Evolutionary conservation across 2,797 vertebrate genomes (phyloP).

Genomic region (Clarias platycephalus): DNA sequence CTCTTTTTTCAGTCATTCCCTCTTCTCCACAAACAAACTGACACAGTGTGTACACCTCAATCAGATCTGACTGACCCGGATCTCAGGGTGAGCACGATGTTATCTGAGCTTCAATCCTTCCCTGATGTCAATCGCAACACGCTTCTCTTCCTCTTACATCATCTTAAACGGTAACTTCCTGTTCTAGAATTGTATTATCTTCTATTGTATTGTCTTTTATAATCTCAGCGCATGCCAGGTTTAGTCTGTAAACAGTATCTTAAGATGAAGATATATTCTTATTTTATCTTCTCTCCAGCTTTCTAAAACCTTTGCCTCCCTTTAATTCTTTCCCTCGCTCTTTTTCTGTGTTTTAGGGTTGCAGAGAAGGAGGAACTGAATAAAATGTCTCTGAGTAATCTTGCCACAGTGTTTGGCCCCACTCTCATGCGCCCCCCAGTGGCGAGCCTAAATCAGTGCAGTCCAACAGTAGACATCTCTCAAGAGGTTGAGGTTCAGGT

Average conservation of each 20-base stretch:
- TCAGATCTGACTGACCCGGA: slow-evolving; percentile 67
- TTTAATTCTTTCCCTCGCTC: not conserved
- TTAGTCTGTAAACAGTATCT: not conserved
- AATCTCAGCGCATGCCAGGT: not conserved
- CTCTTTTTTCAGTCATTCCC: not conserved
- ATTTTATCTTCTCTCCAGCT: not conserved
- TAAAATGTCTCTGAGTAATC: slow-evolving; percentile 74
- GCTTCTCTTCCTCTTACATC: slow-evolving; percentile 74
- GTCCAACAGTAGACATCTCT: slow-evolving; percentile 67
- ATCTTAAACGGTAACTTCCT: slow-evolving; percentile 70
- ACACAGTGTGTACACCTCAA: not conserved
- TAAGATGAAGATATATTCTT: not conserved
- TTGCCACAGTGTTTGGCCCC: slow-evolving; percentile 79
- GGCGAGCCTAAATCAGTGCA: slow-evolving; percentile 49
- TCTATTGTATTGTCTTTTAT: too few relatives aligned
- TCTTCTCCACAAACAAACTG: slow-evolving; percentile 7
- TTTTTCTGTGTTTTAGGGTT: slow-evolving; percentile 59
- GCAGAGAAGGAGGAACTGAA: slow-evolving; percentile 68
- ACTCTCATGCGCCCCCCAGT: slow-evolving; percentile 73
- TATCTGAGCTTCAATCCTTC: slow-evolving; percentile 68
- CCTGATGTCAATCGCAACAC: slow-evolving; percentile 72
- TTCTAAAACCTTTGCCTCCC: not conserved
- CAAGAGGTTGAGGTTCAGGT: slow-evolving; percentile 78
- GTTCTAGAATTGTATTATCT: not conserved
- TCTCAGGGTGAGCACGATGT: slow-evolving; percentile 59